phyloP scores from a whole-genome alignment of 2,797 vertebrate species.

The Cephalopachus bancanus region DNA sequence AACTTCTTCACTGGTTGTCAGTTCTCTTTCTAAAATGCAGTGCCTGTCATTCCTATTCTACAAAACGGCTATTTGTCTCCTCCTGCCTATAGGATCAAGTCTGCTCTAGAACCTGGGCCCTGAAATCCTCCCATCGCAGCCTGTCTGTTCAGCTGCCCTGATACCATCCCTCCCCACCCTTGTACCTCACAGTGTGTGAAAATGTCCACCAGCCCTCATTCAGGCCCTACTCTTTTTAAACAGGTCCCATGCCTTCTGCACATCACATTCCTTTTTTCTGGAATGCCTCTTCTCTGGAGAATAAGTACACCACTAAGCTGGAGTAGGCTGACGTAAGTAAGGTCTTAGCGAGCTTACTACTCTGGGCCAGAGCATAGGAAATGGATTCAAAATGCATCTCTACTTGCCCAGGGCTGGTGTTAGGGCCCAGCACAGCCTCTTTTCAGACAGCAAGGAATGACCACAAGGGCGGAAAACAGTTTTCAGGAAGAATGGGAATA shows the following conservation, averaged over 20 bases:
- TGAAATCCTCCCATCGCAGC: background rate
- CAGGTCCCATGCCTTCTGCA: background rate
- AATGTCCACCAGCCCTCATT: background rate
- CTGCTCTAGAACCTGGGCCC: background rate
- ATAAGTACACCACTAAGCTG: background rate
- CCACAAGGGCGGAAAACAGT: background rate
- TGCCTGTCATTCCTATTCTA: background rate
- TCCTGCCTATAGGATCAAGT: background rate
- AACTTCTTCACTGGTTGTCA: background rate
- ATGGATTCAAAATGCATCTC: background rate
- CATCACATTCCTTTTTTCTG: background rate
- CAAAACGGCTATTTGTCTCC: conserved; percentile 27
- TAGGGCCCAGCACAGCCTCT: background rate
- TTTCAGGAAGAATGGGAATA: background rate
- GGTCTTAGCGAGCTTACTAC: background rate
- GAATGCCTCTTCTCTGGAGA: background rate
- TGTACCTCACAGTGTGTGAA: background rate
- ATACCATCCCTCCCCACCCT: background rate
- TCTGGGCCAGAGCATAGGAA: background rate
- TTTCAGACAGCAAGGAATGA: background rate
- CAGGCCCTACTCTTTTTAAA: background rate
- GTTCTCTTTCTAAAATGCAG: background rate
- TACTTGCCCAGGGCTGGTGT: background rate
- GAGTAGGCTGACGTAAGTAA: background rate
- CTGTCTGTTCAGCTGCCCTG: background rate